Conservation (phyloP, 2,797 vertebrate species). For the Menidia menidia region DNA sequence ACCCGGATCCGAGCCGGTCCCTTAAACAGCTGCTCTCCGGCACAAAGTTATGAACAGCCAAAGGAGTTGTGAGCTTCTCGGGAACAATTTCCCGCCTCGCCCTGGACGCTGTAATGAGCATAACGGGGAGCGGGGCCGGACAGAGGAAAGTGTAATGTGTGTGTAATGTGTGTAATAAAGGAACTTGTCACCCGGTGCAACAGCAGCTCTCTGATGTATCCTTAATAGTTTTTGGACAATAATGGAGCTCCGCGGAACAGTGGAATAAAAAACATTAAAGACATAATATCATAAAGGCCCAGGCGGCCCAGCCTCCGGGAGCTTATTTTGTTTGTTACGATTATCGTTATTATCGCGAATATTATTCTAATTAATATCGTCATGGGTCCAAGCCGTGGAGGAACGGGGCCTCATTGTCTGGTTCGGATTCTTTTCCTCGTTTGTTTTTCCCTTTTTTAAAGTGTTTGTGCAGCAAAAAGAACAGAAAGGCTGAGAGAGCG, state of each 20-base stretch:
- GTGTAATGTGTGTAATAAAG: constrained; percentile 22
- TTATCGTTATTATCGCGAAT: constrained; percentile 27
- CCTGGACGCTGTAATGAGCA: constrained; percentile 2
- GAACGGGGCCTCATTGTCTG: constrained; percentile 17
- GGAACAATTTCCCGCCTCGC: constrained; percentile 26
- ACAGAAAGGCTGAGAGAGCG: constrained; percentile 19
- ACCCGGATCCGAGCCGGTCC: neutral
- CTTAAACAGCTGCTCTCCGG: neutral
- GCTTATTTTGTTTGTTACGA: constrained; percentile 14
- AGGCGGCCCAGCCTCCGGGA: constrained; percentile 20
- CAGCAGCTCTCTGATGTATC: constrained; percentile 23
- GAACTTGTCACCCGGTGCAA: constrained; percentile 18
- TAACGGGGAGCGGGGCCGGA: constrained; percentile 18
- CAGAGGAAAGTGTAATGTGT: constrained; percentile 22
- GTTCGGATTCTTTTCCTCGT: constrained; percentile 6
- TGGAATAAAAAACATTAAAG: constrained; percentile 15
- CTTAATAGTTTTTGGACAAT: constrained; percentile 42
- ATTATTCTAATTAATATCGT: constrained; percentile 24
- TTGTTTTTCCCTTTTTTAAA: constrained; percentile 21
- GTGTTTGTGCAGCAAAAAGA: constrained; percentile 21
- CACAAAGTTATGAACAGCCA: neutral
- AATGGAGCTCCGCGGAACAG: constrained; percentile 22
- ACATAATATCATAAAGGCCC: constrained; percentile 1
- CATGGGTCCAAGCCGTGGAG: constrained; percentile 15
- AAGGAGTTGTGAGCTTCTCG: neutral